A percentile compares a stretch with the other conserved stretches of the same genome.
phyloP scores from a whole-genome alignment of 2,113 vertebrate species.

The Elephantulus edwardii region DNA sequence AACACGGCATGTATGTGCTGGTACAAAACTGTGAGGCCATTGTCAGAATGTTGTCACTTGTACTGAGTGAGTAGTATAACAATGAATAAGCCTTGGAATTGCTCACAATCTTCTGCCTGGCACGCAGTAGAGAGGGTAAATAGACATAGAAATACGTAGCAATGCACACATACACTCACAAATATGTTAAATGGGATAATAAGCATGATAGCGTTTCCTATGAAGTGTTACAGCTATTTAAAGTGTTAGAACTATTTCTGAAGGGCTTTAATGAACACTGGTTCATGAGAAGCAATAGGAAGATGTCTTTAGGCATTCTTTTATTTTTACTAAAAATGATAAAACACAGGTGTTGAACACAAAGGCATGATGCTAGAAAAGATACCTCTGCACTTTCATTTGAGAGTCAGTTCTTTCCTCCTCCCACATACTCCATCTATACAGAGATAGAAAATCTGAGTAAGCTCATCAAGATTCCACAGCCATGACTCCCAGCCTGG shows the following conservation, averaged over 20 bases:
- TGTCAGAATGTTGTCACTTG: neutral
- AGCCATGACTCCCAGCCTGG: neutral
- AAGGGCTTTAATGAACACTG: neutral
- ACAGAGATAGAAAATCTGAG: neutral
- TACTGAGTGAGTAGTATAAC: neutral
- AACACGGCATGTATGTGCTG: fast-evolving
- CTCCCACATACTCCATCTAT: neutral
- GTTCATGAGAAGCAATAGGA: neutral
- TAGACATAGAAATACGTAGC: neutral
- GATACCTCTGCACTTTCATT: neutral
- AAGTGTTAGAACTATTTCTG: neutral
- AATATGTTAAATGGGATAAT: neutral
- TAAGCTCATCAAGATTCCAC: neutral
- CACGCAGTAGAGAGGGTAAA: neutral
- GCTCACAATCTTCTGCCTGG: neutral
- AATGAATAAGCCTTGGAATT: neutral
- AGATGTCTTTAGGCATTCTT: neutral
- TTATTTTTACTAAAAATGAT: slow-evolving; percentile 4
- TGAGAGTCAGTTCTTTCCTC: neutral
- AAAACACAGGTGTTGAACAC: neutral
- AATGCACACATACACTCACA: too few species aligned
- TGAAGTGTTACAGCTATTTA: neutral
- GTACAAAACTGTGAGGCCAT: neutral
- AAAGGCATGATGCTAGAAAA: neutral
- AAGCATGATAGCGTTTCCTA: neutral